Conservation (phyloP, 2,113 vertebrate genomes). For the Piprites chloris region DNA sequence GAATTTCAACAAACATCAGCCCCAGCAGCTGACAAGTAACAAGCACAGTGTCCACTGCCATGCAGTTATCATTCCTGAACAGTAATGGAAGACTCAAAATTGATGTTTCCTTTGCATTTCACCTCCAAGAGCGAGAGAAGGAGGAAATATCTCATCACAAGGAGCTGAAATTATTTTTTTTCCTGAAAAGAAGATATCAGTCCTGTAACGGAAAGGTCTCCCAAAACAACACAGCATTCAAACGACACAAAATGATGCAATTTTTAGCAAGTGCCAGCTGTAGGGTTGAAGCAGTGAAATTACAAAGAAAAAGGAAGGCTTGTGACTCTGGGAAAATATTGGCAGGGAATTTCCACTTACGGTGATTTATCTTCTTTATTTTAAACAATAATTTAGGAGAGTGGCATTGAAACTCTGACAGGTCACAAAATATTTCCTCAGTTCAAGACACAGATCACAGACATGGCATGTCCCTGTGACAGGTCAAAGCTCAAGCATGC, state of each 20-base stretch:
- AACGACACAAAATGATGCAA: background rate
- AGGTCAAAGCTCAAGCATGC: background rate
- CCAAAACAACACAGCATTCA: constrained; percentile 15
- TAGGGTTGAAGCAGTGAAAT: background rate
- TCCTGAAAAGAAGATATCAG: background rate
- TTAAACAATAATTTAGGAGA: background rate
- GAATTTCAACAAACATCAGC: background rate
- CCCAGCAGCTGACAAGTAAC: background rate
- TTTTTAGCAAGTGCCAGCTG: background rate
- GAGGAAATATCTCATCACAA: background rate
- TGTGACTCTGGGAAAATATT: background rate
- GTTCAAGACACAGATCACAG: background rate
- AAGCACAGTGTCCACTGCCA: background rate
- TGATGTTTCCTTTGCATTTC: background rate
- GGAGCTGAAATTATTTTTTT: background rate
- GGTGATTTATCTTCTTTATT: background rate
- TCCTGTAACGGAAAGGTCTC: background rate
- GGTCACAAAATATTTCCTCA: background rate
- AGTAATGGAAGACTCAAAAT: background rate
- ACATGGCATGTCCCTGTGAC: background rate
- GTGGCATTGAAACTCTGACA: background rate
- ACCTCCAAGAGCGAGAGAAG: background rate
- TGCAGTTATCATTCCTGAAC: background rate
- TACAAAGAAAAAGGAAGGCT: background rate
- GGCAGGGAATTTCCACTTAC: background rate